Percentiles rank a stretch among this genome's conserved stretches.
Evolutionary conservation across 2,888 invertebrate species (phyloP).

Genomic region (Rhaphigaster nebulosa): DNA sequence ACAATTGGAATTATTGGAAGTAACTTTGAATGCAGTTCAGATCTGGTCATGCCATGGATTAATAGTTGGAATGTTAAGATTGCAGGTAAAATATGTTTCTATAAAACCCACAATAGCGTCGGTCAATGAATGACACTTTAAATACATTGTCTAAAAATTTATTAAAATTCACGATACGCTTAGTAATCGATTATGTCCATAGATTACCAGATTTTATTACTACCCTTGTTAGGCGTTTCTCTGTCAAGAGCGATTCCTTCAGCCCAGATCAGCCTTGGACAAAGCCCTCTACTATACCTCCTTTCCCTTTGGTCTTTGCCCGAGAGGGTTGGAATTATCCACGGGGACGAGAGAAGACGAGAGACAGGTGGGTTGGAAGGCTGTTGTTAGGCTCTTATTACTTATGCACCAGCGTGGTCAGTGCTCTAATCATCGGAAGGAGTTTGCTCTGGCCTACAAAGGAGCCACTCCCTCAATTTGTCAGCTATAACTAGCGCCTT

Average conservation of each 20-base stretch:
- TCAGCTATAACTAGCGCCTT: slow-evolving; percentile 48
- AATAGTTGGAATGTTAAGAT: no score
- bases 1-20: no score
- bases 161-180: no score
- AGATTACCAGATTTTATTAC: not conserved
- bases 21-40: no score
- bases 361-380: not conserved
- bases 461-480: slow-evolving; percentile 45
- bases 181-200: no score
- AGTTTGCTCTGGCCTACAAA: slow-evolving; percentile 34
- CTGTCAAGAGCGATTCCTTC: not conserved
- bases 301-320: slow-evolving; percentile 20
- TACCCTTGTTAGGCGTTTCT: not conserved
- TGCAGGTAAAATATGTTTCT: no score
- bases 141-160: no score
- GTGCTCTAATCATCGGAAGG: slow-evolving; percentile 35
- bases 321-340: not conserved
- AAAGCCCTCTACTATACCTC: not conserved
- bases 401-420: slow-evolving; percentile 45
- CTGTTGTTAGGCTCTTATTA: slow-evolving; percentile 48
- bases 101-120: no score
- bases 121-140: no score
- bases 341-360: not conserved
- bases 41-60: no score
- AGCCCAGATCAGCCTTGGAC: not conserved